A percentile compares a stretch with the other conserved stretches of the same genome.
These are phyloP conservation scores for Ennomos quercinarius DNA, from an alignment of 2,888 invertebrate genomes.

Conservation along the genomic window DNA sequence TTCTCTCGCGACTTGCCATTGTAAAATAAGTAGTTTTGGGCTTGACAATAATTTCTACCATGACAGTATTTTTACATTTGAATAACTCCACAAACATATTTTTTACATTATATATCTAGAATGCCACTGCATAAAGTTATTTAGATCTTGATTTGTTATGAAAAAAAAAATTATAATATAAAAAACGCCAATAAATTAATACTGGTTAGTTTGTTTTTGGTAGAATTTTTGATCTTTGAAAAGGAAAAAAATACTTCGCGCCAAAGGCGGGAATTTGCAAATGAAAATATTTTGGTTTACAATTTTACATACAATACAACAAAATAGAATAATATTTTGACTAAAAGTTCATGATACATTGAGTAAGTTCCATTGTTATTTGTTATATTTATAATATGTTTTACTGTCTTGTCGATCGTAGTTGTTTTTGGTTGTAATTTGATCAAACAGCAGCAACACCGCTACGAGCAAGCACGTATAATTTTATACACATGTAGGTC, in stretches of 20 bases:
- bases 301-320: too few relatives aligned
- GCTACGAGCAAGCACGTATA: slow-evolving; percentile 72
- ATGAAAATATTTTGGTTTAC: slow-evolving; percentile 20
- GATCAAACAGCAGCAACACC: slow-evolving; percentile 70
- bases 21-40: too few relatives aligned
- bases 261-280: slow-evolving; percentile 41
- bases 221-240: slow-evolving; percentile 22
- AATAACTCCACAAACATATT: too few relatives aligned
- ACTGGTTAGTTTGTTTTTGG: slow-evolving; percentile 16
- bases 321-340: slow-evolving; percentile 10
- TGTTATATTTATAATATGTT: slow-evolving; percentile 7
- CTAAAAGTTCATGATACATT: slow-evolving; percentile 25
- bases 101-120: too few relatives aligned
- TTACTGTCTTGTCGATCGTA: background rate
- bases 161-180: too few relatives aligned
- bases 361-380: slow-evolving; percentile 47
- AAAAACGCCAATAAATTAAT: background rate
- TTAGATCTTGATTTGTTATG: too few relatives aligned
- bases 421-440: slow-evolving; percentile 33
- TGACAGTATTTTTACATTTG: too few relatives aligned
- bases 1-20: too few relatives aligned
- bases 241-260: slow-evolving; percentile 15
- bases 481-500: slow-evolving; percentile 84
- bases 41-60: too few relatives aligned
- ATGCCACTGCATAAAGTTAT: too few relatives aligned